These are phyloP conservation scores for Papilio dardanus DNA, from an alignment of 1,140 invertebrate species.

Conservation along the genomic window DNA sequence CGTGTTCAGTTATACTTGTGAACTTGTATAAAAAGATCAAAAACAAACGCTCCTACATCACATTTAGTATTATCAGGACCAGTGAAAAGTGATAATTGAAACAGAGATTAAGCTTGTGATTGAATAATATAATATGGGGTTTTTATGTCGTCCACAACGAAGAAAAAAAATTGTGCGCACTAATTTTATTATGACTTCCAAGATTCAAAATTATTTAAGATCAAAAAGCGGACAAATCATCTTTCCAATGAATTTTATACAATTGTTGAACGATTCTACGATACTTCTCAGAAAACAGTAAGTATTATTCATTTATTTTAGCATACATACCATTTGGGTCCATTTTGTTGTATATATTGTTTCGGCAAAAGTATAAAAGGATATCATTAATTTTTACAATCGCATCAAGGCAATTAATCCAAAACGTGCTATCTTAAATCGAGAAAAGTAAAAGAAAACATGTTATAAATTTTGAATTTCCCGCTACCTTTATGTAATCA, in stretches of 20 bases:
- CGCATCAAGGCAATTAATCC: no score
- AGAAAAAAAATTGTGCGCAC: constrained; percentile 45
- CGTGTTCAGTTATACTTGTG: not conserved
- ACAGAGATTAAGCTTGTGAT: not conserved
- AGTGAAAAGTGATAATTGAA: not conserved
- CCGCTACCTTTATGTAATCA: no score
- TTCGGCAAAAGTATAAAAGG: no score
- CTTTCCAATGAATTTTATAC: constrained; percentile 35
- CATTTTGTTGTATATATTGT: not conserved
- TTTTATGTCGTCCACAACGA: constrained; percentile 54
- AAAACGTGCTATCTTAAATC: not conserved
- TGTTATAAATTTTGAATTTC: not conserved
- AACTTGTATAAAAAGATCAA: constrained; percentile 1
- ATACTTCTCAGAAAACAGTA: constrained; percentile 32
- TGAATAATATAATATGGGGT: constrained; percentile 56
- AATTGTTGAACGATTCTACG: constrained; percentile 19
- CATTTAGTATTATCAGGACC: not conserved
- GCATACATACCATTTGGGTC: not conserved
- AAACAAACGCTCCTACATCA: constrained; percentile 7
- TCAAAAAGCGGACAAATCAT: constrained; percentile 39
- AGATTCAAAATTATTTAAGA: constrained; percentile 48
- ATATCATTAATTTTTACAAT: no score
- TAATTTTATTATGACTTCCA: constrained; percentile 48
- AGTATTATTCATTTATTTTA: constrained; percentile 18
- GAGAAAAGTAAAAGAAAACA: not conserved